phyloP scores from a whole-genome alignment of 2,113 vertebrate genomes.

The Sturnira hondurensis region DNA sequence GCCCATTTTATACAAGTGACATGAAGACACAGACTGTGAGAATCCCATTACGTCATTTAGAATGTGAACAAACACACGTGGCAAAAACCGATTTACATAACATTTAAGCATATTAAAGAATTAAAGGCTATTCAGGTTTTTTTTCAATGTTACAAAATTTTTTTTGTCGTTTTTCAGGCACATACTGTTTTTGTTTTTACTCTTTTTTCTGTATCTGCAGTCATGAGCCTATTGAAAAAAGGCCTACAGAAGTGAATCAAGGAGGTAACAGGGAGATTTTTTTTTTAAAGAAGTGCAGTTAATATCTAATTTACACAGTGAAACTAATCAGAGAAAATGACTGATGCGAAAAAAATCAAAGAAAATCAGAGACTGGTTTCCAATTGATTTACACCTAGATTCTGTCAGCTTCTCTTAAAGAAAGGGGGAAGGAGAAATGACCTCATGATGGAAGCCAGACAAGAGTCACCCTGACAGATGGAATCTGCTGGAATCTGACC shows the following conservation, averaged over 20 bases:
- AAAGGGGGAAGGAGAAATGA: constrained; percentile 3
- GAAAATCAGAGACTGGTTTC: constrained; percentile 68
- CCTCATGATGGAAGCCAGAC: constrained; percentile 32
- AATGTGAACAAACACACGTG: constrained; percentile 91
- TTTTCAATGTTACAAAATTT: constrained; percentile 85
- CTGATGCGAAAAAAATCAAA: constrained; percentile 62
- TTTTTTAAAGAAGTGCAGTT: constrained; percentile 79
- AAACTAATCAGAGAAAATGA: constrained; percentile 73
- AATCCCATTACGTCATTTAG: constrained; percentile 89
- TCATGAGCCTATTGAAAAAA: constrained; percentile 81
- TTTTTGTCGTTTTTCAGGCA: constrained; percentile 89
- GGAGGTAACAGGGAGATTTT: constrained; percentile 83
- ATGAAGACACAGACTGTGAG: constrained; percentile 89
- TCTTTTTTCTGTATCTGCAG: constrained; percentile 77
- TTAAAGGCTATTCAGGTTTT: constrained; percentile 89
- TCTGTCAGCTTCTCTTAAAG: constrained; percentile 65
- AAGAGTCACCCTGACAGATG: constrained; percentile 60
- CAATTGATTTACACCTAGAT: constrained; percentile 53
- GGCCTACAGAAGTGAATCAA: constrained; percentile 78
- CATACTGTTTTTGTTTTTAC: constrained; percentile 82
- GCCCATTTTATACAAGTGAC: constrained; percentile 89
- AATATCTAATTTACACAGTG: constrained; percentile 78
- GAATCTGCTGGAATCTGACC: constrained; percentile 37
- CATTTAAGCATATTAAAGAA: constrained; percentile 81
- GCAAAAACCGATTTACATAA: constrained; percentile 87